Conservation (phyloP, 2,888 invertebrate species). For the Tetanocera ferruginea region DNA sequence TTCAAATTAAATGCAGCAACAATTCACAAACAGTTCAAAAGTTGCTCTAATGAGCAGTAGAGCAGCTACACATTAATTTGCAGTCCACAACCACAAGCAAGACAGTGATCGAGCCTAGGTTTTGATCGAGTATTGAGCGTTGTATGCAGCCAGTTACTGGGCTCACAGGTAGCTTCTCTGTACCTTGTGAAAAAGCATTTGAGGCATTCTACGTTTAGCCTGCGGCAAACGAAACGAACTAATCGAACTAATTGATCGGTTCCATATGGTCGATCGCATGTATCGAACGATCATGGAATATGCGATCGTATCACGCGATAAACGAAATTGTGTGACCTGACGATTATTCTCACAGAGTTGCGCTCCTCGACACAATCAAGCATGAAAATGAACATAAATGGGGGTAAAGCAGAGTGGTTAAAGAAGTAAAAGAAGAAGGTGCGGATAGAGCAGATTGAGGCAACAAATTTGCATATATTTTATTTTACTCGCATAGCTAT, state of each 20-base stretch:
- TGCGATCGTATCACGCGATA: slow-evolving; percentile 67
- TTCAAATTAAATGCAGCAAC: slow-evolving; percentile 44
- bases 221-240: slow-evolving; percentile 43
- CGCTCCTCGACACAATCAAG: slow-evolving; percentile 25
- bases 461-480: slow-evolving; percentile 2
- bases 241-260: slow-evolving; percentile 69
- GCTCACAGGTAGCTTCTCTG: background rate
- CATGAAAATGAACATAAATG: slow-evolving; percentile 33
- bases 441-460: background rate
- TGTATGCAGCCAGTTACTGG: background rate
- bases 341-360: slow-evolving; percentile 31
- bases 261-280: slow-evolving; percentile 68
- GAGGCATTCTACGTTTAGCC: background rate
- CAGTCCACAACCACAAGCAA: background rate
- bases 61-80: background rate
- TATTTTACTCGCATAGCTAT: background rate
- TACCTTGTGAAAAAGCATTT: background rate
- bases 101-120: background rate
- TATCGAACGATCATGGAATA: slow-evolving; percentile 57
- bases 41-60: background rate
- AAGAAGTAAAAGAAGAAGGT: background rate
- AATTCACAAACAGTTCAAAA: background rate
- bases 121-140: too few relatives aligned
- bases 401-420: background rate
- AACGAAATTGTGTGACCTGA: slow-evolving; percentile 48